Base-by-base conservation (phyloP, 2,797 vertebrate genomes). In the Sebastes cheni region DNA sequence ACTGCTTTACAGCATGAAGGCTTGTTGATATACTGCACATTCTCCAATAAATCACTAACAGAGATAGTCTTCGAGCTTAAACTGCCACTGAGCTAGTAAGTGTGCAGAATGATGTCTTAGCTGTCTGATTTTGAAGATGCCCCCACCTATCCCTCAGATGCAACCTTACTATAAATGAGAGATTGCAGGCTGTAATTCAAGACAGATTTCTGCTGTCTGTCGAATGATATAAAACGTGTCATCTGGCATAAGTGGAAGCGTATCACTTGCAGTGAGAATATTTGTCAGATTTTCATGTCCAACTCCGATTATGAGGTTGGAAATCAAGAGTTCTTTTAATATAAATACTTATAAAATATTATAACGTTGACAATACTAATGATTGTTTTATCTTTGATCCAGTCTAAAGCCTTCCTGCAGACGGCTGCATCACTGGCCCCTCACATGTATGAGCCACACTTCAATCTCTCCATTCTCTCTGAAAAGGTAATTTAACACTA, bases 381-480 rank as follows among this genome's bases (percentile, higher is more conserved):
- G 20, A 2, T n/a, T 82, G 13, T 59, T 14, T 20, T 72, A 16
- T 86, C 20, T 86, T 32, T 77, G 20, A 55, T 87, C 16, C 78
- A 99, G 98, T 97, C 98, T 12, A 97, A 97, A 93, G 97, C 97
- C 39, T 97, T 99, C 67, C 93, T 99, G 55, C 98, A 99, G 82
- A 99, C 98, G 0, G 97, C 99, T 2, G 96, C 97, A 8, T 96
- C 97, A 3, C 86, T 99, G 89, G 96, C 97, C 9, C 97, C 98
- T 82, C 97, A 97, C 83, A 95, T 99, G 97, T 99, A 99, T 30
- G 98, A 99, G 65, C 97, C 98, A 5, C 98, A 99, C 93, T 99
- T 97, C 88, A 99, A 99, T 91, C 96, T 97, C 67, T 96, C 97
- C 77, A 91, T 96, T 54, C 92, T 99, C 70, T 98, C 97, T 67